These are phyloP conservation scores for Callitettix versicolor DNA, from an alignment of 1,140 invertebrate genomes.

Conservation along the genomic window DNA sequence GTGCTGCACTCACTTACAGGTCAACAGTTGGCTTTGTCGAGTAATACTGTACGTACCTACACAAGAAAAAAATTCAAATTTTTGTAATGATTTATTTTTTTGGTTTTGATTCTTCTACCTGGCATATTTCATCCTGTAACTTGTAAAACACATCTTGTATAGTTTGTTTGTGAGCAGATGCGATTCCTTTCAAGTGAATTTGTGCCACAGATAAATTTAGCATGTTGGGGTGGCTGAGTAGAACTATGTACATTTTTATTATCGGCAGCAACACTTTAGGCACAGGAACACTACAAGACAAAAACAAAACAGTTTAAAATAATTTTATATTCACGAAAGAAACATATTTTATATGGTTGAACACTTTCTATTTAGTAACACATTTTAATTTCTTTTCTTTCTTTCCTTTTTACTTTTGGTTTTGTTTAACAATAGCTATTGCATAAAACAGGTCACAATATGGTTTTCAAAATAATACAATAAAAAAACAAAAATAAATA, in stretches of 20 bases:
- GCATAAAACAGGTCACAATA: too few relatives aligned
- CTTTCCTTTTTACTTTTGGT: not conserved
- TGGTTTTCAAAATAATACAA: too few relatives aligned
- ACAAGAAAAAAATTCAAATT: conserved; percentile 7
- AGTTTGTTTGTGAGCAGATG: conserved; percentile 20
- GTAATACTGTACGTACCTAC: conserved; percentile 6
- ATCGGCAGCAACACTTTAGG: conserved; percentile 19
- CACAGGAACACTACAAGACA: conserved; percentile 21
- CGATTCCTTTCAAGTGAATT: conserved; percentile 22
- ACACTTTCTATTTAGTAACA: not conserved
- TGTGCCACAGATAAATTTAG: conserved; percentile 12
- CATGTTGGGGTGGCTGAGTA: conserved; percentile 20
- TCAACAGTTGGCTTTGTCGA: too few relatives aligned
- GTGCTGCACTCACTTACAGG: too few relatives aligned
- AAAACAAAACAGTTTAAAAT: not conserved
- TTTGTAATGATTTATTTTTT: conserved; percentile 1
- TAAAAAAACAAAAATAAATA: too few relatives aligned
- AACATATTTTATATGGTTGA: not conserved
- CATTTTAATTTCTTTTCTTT: not conserved
- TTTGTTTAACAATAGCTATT: too few relatives aligned
- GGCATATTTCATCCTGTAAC: conserved; percentile 22
- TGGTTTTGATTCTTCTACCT: conserved; percentile 18
- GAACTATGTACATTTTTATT: conserved; percentile 19
- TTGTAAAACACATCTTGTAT: conserved; percentile 21
- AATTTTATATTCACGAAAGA: not conserved